These are phyloP conservation scores for Entomyzon cyanotis DNA, from an alignment of 2,113 vertebrate genomes.

Conservation along the genomic window DNA sequence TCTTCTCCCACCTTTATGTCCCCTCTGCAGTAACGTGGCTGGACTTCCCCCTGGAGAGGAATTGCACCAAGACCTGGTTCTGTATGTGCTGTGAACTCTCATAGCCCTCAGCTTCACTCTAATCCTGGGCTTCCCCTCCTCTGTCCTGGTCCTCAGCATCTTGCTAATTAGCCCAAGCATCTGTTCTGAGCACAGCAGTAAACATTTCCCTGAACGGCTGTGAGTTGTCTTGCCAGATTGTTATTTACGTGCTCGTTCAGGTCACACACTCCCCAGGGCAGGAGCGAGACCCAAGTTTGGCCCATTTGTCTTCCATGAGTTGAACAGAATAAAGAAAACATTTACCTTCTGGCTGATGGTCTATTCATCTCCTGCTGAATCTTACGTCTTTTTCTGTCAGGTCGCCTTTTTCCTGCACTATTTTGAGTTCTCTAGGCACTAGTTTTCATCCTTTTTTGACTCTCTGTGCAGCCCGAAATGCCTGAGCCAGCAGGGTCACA, in stretches of 20 bases:
- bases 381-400: background rate
- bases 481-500: background rate
- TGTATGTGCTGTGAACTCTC: background rate
- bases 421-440: constrained; percentile 1
- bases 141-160: background rate
- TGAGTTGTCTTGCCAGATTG: background rate
- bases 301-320: constrained; percentile 16
- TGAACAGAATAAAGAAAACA: constrained; percentile 24
- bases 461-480: background rate
- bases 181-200: constrained; percentile 1
- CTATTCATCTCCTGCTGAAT: background rate
- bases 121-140: background rate
- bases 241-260: constrained; percentile 20
- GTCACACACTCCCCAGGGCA: constrained; percentile 25
- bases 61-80: background rate
- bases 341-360: constrained; percentile 37
- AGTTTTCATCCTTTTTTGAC: constrained; percentile 45
- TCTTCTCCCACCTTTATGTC: background rate
- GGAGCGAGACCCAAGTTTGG: background rate
- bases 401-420: background rate
- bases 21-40: fast-evolving
- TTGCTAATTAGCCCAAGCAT: constrained; percentile 25
- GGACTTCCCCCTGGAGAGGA: background rate
- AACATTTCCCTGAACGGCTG: background rate
- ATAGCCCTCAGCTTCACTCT: background rate